Percentiles rank a stretch among this genome's conserved stretches.
phyloP scores from a whole-genome alignment of 1,140 invertebrate genomes.

The Sinella curviseta region DNA sequence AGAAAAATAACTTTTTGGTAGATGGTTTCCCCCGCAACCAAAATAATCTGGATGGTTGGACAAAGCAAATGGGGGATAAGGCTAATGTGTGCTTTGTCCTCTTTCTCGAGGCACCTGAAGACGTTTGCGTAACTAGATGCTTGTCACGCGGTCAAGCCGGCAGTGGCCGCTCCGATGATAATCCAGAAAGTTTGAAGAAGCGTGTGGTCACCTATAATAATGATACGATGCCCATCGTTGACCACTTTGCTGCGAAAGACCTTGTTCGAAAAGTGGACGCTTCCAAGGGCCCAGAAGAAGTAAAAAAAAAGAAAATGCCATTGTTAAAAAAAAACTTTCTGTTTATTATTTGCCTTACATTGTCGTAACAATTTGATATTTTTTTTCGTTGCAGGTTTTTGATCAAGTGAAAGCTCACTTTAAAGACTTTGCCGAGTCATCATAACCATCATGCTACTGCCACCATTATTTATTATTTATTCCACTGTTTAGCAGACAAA shows the following conservation, averaged over 20 bases:
- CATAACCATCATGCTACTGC: not conserved
- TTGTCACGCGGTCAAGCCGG: constrained; percentile 80
- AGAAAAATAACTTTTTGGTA: constrained; percentile 83
- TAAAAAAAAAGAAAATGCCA: too few relatives aligned
- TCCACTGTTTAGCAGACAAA: too few relatives aligned
- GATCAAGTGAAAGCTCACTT: constrained; percentile 27
- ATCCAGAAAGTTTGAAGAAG: constrained; percentile 85
- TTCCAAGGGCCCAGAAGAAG: constrained; percentile 66
- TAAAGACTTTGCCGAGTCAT: not conserved
- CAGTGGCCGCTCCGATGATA: constrained; percentile 93
- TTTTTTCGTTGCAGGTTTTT: constrained; percentile 22
- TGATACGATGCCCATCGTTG: constrained; percentile 91
- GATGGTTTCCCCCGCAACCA: constrained; percentile 98
- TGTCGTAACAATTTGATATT: not conserved
- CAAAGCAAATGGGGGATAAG: constrained; percentile 78
- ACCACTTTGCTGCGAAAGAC: constrained; percentile 73
- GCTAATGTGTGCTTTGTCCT: constrained; percentile 84
- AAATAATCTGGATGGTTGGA: constrained; percentile 96
- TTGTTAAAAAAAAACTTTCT: too few relatives aligned
- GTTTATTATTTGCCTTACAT: too few relatives aligned
- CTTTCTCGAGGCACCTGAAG: constrained; percentile 86
- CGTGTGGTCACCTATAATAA: constrained; percentile 86
- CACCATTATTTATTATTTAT: too few relatives aligned
- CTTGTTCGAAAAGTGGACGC: constrained; percentile 80
- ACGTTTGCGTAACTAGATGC: constrained; percentile 82